Base-by-base conservation (phyloP, 2,113 vertebrate species). In the Passer montanus region DNA sequence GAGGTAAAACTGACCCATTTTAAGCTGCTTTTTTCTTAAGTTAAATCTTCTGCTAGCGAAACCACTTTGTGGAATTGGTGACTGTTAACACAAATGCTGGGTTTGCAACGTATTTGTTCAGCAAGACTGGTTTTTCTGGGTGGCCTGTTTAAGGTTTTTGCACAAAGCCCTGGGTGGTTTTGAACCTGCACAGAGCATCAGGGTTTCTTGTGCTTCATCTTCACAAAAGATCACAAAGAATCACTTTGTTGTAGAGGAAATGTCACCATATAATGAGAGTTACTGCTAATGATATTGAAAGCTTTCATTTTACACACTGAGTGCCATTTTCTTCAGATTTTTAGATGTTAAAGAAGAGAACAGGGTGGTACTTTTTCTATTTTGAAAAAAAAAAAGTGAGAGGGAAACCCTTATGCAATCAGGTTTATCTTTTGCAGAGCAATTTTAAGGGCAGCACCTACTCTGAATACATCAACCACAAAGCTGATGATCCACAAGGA, bases 51-150 rank as follows among this genome's bases (percentile, higher is more conserved):
- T 30, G 84, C 31, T 80, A 90, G 75, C 0, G 3, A 96, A 96
- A 96, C 95, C 91, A 47, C 89, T 60, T 49, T 91, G 97, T 93
- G 96, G 94, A 97, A 92, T 35, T 58, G 80, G 58, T 69, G 93
- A 95, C 94, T 49, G 77, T 85, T 92, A 85, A 84, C 27, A 69
- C 4, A 56, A 95, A 94, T 1, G 13, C 78, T 11, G 5, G 52
- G 62, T 83, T 90, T 55, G 78, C 58, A 94, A 88, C 22, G 22
- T 67, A 82, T 97, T 95, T 97, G 89, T 93, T 87, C 91, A 95
- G 92, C 84, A 94, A 90, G 76, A 47, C 91, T 70, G 75, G 27
- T 89, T 95, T 91, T 79, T 86, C 87, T 41, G 22, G 68, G 87
- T 72, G 85, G 74, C 88, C 92, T 85, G 88, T 90, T 94, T 81